These are phyloP conservation scores for Labia minor DNA, from an alignment of 2,888 invertebrate species.

Conservation along the genomic window DNA sequence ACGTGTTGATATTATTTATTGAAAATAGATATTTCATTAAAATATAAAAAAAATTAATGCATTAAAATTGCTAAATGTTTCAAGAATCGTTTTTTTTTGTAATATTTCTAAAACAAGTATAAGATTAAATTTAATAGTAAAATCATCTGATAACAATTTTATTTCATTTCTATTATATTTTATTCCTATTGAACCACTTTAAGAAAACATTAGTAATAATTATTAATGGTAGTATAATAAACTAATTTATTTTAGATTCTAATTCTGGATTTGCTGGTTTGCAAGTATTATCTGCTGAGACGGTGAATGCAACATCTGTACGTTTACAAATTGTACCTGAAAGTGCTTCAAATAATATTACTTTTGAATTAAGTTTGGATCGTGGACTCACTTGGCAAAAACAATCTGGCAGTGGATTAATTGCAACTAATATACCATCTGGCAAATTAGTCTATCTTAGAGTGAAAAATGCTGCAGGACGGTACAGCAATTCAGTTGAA, in stretches of 20 bases:
- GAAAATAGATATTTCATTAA: no score
- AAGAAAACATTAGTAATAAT: no score
- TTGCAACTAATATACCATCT: constrained; percentile 29
- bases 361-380: constrained; percentile 38
- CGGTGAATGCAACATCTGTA: constrained; percentile 36
- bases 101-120: no score
- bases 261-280: constrained; percentile 17
- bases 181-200: no score
- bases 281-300: constrained; percentile 31
- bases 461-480: constrained; percentile 18
- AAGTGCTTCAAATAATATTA: constrained; percentile 28
- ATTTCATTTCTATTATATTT: no score
- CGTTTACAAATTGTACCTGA: constrained; percentile 34
- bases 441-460: constrained; percentile 22
- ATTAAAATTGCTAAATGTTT: no score
- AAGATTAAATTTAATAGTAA: no score
- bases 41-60: no score
- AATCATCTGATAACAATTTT: no score
- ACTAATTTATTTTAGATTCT: neutral
- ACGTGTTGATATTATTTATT: no score
- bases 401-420: constrained; percentile 30
- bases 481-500: constrained; percentile 23
- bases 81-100: no score
- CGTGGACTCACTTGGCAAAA: constrained; percentile 37
- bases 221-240: no score